These are phyloP conservation scores for Myrmecophaga tridactyla DNA, from an alignment of 2,113 vertebrate species.

Conservation along the genomic window DNA sequence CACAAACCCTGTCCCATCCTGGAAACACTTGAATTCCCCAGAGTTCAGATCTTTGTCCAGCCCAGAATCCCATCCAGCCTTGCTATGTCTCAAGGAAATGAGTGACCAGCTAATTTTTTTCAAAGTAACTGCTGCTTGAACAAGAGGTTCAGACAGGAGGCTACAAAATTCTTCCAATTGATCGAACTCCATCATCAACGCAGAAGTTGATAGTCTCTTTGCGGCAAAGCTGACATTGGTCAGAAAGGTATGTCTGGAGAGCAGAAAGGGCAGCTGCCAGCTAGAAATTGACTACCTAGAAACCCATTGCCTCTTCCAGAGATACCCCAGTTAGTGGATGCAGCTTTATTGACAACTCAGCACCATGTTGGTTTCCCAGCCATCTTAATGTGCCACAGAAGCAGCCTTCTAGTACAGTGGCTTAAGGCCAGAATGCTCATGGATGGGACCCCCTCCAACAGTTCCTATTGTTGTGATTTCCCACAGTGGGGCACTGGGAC, in stretches of 20 bases:
- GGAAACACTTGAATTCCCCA: not conserved
- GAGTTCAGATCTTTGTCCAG: not conserved
- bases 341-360: not conserved
- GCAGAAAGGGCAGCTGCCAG: not conserved
- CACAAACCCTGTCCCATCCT: not conserved
- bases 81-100: not conserved
- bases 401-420: not conserved
- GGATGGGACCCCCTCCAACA: rapidly evolving
- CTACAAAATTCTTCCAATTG: not conserved
- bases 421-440: rapidly evolving
- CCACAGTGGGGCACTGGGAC: too few species aligned
- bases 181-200: not conserved
- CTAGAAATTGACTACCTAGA: not conserved
- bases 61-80: not conserved
- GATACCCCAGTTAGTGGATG: not conserved
- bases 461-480: not conserved
- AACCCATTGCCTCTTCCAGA: not conserved
- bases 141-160: slow-evolving; percentile 55
- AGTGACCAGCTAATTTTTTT: slow-evolving; percentile 37
- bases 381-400: not conserved
- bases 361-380: not conserved
- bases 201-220: not conserved
- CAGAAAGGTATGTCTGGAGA: not conserved
- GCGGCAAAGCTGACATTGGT: not conserved
- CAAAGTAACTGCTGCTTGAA: slow-evolving; percentile 61